Evolutionary conservation across 2,797 vertebrate genomes (phyloP).

Genomic region (Delichon dasypus): DNA sequence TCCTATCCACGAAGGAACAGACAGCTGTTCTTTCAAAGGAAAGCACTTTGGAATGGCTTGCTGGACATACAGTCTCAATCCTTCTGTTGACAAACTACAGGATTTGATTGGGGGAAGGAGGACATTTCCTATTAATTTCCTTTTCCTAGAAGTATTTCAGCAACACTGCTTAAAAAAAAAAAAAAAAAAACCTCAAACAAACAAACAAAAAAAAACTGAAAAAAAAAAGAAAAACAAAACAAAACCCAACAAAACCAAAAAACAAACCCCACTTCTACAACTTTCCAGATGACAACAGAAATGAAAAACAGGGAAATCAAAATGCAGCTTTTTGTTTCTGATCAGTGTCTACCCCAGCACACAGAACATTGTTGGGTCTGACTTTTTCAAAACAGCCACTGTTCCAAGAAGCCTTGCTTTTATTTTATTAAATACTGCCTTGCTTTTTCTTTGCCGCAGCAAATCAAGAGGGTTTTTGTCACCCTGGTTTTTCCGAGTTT

Average conservation of each 20-base stretch:
- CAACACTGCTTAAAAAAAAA: no score
- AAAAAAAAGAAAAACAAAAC: no score
- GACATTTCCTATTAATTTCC: background rate
- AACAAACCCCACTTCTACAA: no score
- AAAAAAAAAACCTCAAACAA: no score
- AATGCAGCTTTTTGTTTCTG: background rate
- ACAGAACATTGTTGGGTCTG: no score
- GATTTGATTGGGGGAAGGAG: background rate
- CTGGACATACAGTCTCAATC: background rate
- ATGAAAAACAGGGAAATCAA: background rate
- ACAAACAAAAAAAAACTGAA: no score
- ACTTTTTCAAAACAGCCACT: background rate
- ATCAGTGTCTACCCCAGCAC: no score
- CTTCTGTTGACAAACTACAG: background rate
- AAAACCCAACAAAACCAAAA: no score
- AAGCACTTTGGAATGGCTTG: background rate
- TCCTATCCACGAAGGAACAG: background rate
- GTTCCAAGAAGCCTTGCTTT: background rate
- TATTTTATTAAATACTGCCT: background rate
- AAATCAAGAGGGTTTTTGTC: background rate
- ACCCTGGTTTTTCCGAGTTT: no score
- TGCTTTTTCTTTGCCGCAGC: background rate
- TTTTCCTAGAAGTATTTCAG: background rate
- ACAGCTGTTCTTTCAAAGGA: background rate
- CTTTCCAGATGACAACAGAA: background rate